A percentile compares a stretch with the other conserved stretches of the same genome.
These are phyloP conservation scores for Drosophila littoralis DNA, from an alignment of 1,140 invertebrate species.

Conservation along the genomic window DNA sequence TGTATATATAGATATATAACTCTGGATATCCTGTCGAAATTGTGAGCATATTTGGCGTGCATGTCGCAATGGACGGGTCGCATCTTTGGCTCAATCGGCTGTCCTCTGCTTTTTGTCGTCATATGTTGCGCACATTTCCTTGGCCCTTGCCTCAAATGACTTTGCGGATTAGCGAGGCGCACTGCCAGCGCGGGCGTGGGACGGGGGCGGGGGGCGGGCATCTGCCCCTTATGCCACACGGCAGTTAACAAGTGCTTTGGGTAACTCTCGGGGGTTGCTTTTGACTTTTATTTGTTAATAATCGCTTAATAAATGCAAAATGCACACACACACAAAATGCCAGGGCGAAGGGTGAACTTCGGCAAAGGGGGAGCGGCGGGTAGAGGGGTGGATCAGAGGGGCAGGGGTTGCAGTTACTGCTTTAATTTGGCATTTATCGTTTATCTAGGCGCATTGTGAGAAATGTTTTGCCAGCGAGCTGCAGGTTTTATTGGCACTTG, in stretches of 20 bases:
- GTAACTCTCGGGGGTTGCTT: slow-evolving; percentile 34
- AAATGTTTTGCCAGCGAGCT: slow-evolving; percentile 2
- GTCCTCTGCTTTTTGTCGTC: slow-evolving; percentile 48
- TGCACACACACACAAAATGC: slow-evolving; percentile 54
- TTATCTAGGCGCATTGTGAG: slow-evolving; percentile 73
- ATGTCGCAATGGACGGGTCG: slow-evolving; percentile 41
- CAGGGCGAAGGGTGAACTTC: slow-evolving; percentile 14
- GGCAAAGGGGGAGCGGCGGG: too few species aligned
- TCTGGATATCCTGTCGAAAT: slow-evolving; percentile 43
- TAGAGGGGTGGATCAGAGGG: neutral
- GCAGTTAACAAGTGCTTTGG: slow-evolving; percentile 46
- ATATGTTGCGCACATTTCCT: slow-evolving; percentile 78
- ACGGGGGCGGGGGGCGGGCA: neutral
- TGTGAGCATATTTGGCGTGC: slow-evolving; percentile 82
- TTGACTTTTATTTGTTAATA: slow-evolving; percentile 78
- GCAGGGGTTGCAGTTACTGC: slow-evolving; percentile 22
- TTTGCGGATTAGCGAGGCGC: slow-evolving; percentile 74
- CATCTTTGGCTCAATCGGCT: slow-evolving; percentile 24
- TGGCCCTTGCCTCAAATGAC: slow-evolving; percentile 61
- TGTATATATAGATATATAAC: slow-evolving; percentile 14
- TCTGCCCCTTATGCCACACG: neutral
- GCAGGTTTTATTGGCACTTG: slow-evolving; percentile 37
- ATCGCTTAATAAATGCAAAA: slow-evolving; percentile 84
- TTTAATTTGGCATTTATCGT: slow-evolving; percentile 76
- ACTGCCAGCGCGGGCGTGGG: neutral